Evolutionary conservation across 2,113 vertebrate genomes (phyloP).

Genomic region (Urocitellus parryii): DNA sequence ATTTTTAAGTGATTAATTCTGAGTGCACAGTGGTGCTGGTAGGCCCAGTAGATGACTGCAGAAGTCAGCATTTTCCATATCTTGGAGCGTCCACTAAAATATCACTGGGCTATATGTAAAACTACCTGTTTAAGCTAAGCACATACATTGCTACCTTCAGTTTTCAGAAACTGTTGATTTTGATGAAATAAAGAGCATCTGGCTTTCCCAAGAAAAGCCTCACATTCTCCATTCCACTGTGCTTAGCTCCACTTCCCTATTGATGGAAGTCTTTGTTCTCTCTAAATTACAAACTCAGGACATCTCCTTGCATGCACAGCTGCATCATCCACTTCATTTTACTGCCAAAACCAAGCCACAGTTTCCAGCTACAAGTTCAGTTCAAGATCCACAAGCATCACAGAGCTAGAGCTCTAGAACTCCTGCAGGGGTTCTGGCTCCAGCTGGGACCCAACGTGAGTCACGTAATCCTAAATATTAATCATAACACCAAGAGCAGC

Average conservation of each 20-base stretch:
- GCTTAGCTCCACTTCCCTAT: neutral
- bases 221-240: neutral
- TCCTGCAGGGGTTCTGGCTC: neutral
- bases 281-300: neutral
- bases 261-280: neutral
- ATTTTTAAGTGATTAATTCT: neutral
- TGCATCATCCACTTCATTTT: neutral
- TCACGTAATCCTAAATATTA: neutral
- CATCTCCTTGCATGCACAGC: neutral
- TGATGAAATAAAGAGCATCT: slow-evolving; percentile 5
- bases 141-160: neutral
- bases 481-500: neutral
- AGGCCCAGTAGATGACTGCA: neutral
- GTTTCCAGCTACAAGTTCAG: neutral
- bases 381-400: neutral
- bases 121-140: slow-evolving; percentile 19
- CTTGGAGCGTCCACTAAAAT: neutral
- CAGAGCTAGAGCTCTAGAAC: neutral
- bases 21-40: neutral
- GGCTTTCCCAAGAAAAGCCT: neutral
- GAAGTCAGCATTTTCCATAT: neutral
- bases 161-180: neutral
- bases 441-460: neutral
- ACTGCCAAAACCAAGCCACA: neutral
- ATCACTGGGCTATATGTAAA: neutral